Evolutionary conservation across 1,140 invertebrate genomes (phyloP), one percentile per base, ranked within the genome.

Genomic region (Hesperophylax magnus): DNA sequence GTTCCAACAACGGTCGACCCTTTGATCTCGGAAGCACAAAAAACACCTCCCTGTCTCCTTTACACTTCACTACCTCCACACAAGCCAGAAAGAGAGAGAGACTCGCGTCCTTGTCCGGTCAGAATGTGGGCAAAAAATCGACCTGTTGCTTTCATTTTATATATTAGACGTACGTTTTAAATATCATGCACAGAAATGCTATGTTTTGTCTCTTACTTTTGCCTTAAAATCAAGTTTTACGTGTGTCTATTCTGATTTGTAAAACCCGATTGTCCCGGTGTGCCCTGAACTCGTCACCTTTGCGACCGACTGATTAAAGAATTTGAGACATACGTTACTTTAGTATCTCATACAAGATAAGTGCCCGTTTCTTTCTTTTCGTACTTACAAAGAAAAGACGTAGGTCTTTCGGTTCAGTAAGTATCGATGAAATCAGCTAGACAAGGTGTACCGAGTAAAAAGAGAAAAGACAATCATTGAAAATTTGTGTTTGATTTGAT

Each of bases 111-210:
- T 78, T 78, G 77, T 78, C 77, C 60, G 77, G 60, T 78, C 77
- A 78, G 63, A 78, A 77, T 77, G 75, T 77, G 75, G 60, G 75
- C 75, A 77, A 78, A 78, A 78, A 78, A 67, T 78, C 77, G 77
- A 78, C 77, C 77, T 78, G 77, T 78, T 78, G 77, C 77, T 78
- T 67, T 47, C 77, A 78, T 69, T 78, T 24, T 78, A 53, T 27
- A 24, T 0, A 15, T 11, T 2, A n/a, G 52, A 75, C 72, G 24
- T 56, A 54, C 72, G 52, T 75, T 31, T 20, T 14, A 2, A 20
- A 47, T 34, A 9, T 39, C 15, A 7, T 39, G 5, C n/a, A 52
- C 9, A 20, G 17, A 18, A 52, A 22, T 20, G 14, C 5, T 18
- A 24, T 71, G 15, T 47, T 47, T 52, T 52, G 67, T 71, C 39